Conservation (phyloP, 1,140 invertebrate genomes). For the Halyomorpha halys region DNA sequence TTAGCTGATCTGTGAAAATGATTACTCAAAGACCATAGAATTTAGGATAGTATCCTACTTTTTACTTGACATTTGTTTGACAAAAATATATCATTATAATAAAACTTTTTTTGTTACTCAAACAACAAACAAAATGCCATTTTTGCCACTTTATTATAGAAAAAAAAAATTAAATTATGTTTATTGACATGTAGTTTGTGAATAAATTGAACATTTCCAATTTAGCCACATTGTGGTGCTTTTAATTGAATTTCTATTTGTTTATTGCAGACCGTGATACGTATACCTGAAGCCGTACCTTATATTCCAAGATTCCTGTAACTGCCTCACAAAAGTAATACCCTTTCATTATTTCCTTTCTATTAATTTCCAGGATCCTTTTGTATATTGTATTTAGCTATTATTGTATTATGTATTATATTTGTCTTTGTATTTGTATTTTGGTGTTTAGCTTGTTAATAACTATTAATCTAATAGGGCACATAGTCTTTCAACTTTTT, state of each 20-base stretch:
- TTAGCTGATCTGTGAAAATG: too few relatives aligned
- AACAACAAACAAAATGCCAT: too few relatives aligned
- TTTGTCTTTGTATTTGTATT: background rate
- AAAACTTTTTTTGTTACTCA: too few relatives aligned
- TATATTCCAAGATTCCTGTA: constrained; percentile 14
- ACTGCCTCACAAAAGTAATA: constrained; percentile 4
- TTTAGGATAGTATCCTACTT: too few relatives aligned
- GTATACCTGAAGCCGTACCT: constrained; percentile 8
- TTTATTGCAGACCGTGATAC: constrained; percentile 10
- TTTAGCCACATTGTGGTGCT: too few relatives aligned
- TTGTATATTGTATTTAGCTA: background rate
- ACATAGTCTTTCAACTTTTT: background rate
- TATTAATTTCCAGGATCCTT: background rate
- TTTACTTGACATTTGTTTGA: too few relatives aligned
- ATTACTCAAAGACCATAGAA: too few relatives aligned
- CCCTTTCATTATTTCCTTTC: background rate
- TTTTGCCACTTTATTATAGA: too few relatives aligned
- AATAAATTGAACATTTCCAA: background rate
- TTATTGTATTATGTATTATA: background rate
- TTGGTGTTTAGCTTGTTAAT: background rate
- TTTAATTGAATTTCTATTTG: background rate
- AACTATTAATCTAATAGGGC: background rate
- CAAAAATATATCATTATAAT: too few relatives aligned
- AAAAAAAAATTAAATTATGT: too few relatives aligned
- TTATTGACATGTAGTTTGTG: too few relatives aligned